phyloP scores from a whole-genome alignment of 2,888 invertebrate genomes.

The Andrena trimmerana region DNA sequence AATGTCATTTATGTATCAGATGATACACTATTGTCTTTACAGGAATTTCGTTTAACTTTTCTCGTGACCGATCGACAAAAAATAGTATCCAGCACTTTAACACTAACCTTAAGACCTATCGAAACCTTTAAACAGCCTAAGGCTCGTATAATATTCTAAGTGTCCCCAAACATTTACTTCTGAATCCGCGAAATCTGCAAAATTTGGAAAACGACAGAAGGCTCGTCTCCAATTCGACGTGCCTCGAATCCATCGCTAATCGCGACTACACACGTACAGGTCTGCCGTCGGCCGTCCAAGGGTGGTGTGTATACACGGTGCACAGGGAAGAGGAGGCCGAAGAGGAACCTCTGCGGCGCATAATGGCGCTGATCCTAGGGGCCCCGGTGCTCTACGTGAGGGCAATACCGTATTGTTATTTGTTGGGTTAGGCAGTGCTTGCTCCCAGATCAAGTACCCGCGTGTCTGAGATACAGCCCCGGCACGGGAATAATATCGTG shows the following conservation, averaged over 20 bases:
- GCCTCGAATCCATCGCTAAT: slow-evolving; percentile 2
- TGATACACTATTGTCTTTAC: too few relatives aligned
- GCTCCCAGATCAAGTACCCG: slow-evolving; percentile 77
- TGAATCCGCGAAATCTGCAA: background rate
- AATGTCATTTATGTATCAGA: too few relatives aligned
- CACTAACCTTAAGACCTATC: background rate
- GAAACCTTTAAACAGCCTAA: background rate
- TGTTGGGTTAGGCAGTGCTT: slow-evolving; percentile 77
- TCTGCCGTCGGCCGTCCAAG: slow-evolving; percentile 70
- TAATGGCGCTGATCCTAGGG: slow-evolving; percentile 76
- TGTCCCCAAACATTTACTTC: background rate
- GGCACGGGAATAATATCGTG: slow-evolving; percentile 76
- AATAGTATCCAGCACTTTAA: background rate
- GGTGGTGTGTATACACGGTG: slow-evolving; percentile 44
- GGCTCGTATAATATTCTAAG: background rate
- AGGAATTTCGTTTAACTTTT: too few relatives aligned
- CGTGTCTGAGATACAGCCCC: slow-evolving; percentile 72
- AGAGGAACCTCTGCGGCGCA: slow-evolving; percentile 61
- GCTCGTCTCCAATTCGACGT: background rate
- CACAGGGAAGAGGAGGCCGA: slow-evolving; percentile 41
- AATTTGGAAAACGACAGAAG: background rate
- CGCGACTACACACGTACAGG: slow-evolving; percentile 27
- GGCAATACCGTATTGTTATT: slow-evolving; percentile 80
- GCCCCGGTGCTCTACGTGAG: slow-evolving; percentile 76
- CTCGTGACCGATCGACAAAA: too few relatives aligned